These are phyloP conservation scores for Sphaeramia orbicularis DNA, from an alignment of 2,797 vertebrate species.

Conservation along the genomic window DNA sequence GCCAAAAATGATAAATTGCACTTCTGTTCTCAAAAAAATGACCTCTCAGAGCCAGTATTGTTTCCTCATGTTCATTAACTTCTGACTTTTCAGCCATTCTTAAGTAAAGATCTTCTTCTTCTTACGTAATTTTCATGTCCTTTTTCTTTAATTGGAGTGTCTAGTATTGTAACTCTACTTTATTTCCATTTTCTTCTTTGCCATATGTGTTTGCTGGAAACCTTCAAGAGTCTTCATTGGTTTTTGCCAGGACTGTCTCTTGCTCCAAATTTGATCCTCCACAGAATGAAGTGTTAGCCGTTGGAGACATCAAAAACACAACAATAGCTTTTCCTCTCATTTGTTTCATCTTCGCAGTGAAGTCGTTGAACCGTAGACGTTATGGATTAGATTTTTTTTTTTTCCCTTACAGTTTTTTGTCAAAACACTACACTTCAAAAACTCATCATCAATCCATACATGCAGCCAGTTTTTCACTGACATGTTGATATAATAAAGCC, in stretches of 20 bases:
- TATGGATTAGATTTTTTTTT: not conserved
- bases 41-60: too few relatives aligned
- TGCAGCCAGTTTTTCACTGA: slow-evolving; percentile 3
- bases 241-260: slow-evolving; percentile 7
- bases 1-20: too few relatives aligned
- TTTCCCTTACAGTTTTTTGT: not conserved
- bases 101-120: too few relatives aligned
- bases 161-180: not conserved
- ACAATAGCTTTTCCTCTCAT: slow-evolving; percentile 2
- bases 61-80: too few relatives aligned
- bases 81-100: too few relatives aligned
- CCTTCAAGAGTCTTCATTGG: not conserved
- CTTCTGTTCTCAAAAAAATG: too few relatives aligned
- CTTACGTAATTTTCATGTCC: too few relatives aligned
- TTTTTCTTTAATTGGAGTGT: too few relatives aligned
- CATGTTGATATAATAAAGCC: not conserved
- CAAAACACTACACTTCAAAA: not conserved
- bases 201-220: not conserved
- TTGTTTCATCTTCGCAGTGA: slow-evolving; percentile 13
- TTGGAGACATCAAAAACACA: slow-evolving; percentile 12
- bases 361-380: not conserved
- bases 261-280: not conserved
- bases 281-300: not conserved
- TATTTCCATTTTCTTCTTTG: not conserved
- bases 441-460: slow-evolving; percentile 5